phyloP scores from a whole-genome alignment of 2,113 vertebrate genomes.

The Cheirogaleus medius region DNA sequence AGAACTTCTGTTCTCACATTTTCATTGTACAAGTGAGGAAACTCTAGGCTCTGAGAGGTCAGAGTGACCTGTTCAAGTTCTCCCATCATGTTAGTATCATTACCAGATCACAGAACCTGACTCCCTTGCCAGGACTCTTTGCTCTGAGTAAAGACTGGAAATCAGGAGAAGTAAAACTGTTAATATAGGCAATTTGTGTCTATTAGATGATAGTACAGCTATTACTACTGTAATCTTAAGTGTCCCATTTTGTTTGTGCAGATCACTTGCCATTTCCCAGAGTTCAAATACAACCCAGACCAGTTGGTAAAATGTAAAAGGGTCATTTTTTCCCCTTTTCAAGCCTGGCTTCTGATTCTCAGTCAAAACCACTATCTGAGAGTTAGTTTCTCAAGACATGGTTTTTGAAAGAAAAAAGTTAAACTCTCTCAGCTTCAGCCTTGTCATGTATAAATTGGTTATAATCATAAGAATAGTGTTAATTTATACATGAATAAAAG shows the following conservation, averaged over 20 bases:
- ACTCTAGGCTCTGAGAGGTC: not conserved
- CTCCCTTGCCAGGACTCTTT: not conserved
- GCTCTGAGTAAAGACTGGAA: not conserved
- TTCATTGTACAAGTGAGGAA: not conserved
- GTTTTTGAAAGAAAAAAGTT: not conserved
- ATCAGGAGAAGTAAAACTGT: not conserved
- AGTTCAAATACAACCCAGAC: not conserved
- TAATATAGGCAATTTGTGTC: not conserved
- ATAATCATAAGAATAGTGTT: not conserved
- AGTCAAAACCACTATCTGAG: not conserved
- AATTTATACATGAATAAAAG: not conserved
- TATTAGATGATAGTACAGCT: not conserved
- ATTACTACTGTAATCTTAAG: not conserved
- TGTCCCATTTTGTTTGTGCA: not conserved
- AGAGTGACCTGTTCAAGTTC: not conserved
- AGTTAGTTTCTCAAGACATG: not conserved
- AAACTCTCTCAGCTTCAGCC: not conserved
- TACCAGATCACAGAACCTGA: not conserved
- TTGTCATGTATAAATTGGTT: not conserved
- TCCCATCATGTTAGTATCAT: not conserved
- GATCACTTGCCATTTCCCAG: not conserved
- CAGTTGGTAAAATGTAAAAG: not conserved
- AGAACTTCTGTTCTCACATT: not conserved
- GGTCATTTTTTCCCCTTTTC: not conserved
- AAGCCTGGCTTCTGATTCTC: not conserved